A percentile compares a stretch with the other conserved stretches of the same genome.
Conservation (phyloP, 2,797 vertebrate genomes). For the Dryobates pubescens region DNA sequence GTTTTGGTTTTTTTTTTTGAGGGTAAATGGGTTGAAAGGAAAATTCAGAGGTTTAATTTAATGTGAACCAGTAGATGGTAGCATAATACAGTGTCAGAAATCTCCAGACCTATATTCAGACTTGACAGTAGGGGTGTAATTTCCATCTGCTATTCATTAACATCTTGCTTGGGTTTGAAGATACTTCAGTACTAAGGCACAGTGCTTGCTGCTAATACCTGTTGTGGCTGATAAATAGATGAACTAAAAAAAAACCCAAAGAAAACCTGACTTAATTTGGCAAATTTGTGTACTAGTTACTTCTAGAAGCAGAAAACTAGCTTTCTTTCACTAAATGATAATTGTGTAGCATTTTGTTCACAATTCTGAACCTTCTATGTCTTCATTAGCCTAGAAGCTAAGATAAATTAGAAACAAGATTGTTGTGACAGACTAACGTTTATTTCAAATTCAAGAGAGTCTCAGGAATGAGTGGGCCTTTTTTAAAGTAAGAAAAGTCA, state of each 20-base stretch:
- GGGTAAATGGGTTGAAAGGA: background rate
- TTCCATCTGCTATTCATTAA: constrained; percentile 4
- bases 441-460: background rate
- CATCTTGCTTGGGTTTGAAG: background rate
- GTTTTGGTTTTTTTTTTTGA: background rate
- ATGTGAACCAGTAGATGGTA: constrained; percentile 43
- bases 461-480: background rate
- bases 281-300: background rate
- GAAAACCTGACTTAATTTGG: background rate
- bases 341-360: background rate
- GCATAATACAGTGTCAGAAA: constrained; percentile 36
- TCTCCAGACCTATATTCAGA: background rate
- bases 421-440: background rate
- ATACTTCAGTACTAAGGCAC: background rate
- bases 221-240: background rate
- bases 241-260: background rate
- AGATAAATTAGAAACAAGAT: background rate
- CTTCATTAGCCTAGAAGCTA: background rate
- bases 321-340: background rate
- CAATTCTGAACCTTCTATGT: background rate
- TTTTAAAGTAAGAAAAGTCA: background rate
- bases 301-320: background rate
- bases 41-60: background rate
- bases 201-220: background rate
- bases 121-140: background rate